Percentiles rank a stretch among this genome's conserved stretches.
Conservation (phyloP, 2,113 vertebrate species). For the Orcinus orca region DNA sequence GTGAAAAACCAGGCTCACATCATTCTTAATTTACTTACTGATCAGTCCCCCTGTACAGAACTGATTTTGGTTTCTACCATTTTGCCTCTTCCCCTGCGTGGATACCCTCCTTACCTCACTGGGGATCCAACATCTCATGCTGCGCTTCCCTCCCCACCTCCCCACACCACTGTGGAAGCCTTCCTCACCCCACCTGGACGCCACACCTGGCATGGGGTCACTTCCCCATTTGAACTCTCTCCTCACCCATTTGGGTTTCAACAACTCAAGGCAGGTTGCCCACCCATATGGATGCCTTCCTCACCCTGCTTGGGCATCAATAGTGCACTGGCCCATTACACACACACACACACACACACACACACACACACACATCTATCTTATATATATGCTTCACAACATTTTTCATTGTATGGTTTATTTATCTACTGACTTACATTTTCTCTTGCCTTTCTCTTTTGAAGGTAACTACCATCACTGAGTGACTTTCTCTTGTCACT, state of each 20-base stretch:
- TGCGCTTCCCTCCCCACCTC: accelerated
- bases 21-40: background rate
- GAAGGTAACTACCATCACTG: background rate
- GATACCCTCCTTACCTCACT: background rate
- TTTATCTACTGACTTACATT: background rate
- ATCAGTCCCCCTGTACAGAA: background rate
- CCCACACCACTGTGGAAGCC: too few relatives aligned
- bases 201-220: background rate
- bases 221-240: background rate
- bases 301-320: background rate
- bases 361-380: background rate
- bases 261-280: too few relatives aligned
- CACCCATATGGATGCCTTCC: background rate
- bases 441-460: background rate
- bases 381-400: background rate
- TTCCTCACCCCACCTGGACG: background rate
- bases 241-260: background rate
- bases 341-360: background rate
- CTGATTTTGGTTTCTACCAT: accelerated
- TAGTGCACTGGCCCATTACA: background rate
- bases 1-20: background rate
- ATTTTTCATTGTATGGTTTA: background rate
- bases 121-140: accelerated
- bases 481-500: background rate
- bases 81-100: accelerated